Conservation (phyloP, 2,888 invertebrate genomes). For the Drosophila testacea region DNA sequence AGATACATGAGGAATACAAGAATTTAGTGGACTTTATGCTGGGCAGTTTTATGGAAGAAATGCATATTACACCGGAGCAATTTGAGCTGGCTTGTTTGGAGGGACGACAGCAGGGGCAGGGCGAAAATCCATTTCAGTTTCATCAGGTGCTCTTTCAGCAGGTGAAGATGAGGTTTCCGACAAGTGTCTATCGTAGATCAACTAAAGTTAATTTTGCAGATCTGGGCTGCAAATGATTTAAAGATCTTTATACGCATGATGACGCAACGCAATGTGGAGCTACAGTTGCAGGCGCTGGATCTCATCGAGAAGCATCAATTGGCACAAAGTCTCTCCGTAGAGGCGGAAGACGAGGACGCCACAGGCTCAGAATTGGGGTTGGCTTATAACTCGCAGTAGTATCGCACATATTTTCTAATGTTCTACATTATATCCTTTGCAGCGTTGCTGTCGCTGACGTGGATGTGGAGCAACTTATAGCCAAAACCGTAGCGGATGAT, state of each 20-base stretch:
- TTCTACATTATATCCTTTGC: neutral
- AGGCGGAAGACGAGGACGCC: constrained; percentile 51
- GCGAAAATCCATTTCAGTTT: constrained; percentile 87
- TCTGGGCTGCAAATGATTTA: constrained; percentile 97
- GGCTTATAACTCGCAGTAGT: neutral
- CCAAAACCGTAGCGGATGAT: constrained; percentile 80
- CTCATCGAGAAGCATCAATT: constrained; percentile 92
- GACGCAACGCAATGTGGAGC: constrained; percentile 95
- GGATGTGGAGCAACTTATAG: constrained; percentile 80
- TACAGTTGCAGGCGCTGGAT: constrained; percentile 95
- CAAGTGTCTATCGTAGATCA: neutral
- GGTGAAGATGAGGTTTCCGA: constrained; percentile 52
- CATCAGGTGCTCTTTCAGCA: constrained; percentile 88
- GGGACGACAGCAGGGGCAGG: constrained; percentile 81
- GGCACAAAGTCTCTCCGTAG: constrained; percentile 82
- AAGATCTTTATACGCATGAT: constrained; percentile 96
- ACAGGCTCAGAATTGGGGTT: constrained; percentile 60
- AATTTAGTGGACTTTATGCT: constrained; percentile 96
- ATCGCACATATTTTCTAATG: neutral
- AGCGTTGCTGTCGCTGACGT: constrained; percentile 59
- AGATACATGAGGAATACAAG: constrained; percentile 94
- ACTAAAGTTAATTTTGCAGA: constrained; percentile 81
- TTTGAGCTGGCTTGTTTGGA: constrained; percentile 92
- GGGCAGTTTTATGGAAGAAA: constrained; percentile 96
- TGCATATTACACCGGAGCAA: constrained; percentile 94